Base-by-base conservation (phyloP, 2,797 vertebrate species). In the Allobates femoralis region DNA sequence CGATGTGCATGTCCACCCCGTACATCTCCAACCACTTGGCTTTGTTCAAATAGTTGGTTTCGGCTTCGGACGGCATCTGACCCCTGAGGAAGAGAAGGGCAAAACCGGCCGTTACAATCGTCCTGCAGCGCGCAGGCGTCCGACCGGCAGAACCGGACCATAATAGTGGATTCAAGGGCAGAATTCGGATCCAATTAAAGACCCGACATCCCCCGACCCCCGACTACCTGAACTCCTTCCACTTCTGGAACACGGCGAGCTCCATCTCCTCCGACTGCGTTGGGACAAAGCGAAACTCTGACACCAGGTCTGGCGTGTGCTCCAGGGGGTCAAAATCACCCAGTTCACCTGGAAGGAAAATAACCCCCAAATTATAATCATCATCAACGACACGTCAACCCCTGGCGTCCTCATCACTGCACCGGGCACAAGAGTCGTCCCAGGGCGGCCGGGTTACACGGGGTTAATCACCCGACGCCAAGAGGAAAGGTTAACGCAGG, bases 21-120 rank as follows among this genome's bases (percentile, higher is more conserved):
- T 99, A 99, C 98, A 99, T 99, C 94, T 99, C 98, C 88, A 99
- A 91, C 98, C 98, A 99, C 92, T 99, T 99, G 87, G 98, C 98
- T 94, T 99, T 99, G 91, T 99, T 99, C 91, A 99, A 93, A 92
- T 98, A 99, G 94, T 99, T 99, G 50, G 97, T 99, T 95, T 99
- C 98, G 86, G 98, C 98, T 90, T 98, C 97, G 6, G 97, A 96
- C 73, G 98, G 98, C 71, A 94, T 97, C 92, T 99, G 98, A 50
- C 97, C 97, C 92, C 98, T 99, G 94, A 91, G 93, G 94, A 69
- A 51, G 3, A 66, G 90, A 88, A 32, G 16, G 11, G n/a, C n/a
- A n/a, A n/a, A 18, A 1, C 21, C 19, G 0, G 30, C 5, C 19
- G 37, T 41, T 19, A 23, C 3, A 10, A n/a, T 41, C 67, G 21